A percentile compares a stretch with the other conserved stretches of the same genome.
phyloP scores from a whole-genome alignment of 1,140 invertebrate genomes.

The Drosophila serrata region DNA sequence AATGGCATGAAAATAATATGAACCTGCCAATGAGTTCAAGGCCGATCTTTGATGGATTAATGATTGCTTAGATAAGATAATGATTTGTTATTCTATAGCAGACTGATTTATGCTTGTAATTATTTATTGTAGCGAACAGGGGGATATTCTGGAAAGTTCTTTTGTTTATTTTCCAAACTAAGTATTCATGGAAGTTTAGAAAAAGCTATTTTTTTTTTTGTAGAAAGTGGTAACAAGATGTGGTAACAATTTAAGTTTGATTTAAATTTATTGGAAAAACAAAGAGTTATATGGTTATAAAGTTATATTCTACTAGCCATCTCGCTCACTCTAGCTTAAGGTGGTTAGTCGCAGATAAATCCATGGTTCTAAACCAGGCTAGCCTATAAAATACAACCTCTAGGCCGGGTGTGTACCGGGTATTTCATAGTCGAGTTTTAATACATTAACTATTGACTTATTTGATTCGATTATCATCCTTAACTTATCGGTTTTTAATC shows the following conservation, averaged over 20 bases:
- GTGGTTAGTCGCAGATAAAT: too few relatives aligned
- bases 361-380: too few relatives aligned
- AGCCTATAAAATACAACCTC: too few relatives aligned
- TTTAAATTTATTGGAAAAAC: neutral
- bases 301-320: too few relatives aligned
- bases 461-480: too few relatives aligned
- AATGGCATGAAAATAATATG: constrained; percentile 1
- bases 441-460: neutral
- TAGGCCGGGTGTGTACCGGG: too few relatives aligned
- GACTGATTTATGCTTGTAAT: constrained; percentile 18
- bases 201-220: too few relatives aligned
- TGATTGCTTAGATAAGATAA: constrained; percentile 37
- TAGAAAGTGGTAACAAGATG: too few relatives aligned
- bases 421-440: neutral
- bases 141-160: neutral
- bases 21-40: constrained; percentile 21
- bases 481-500: neutral
- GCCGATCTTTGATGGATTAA: constrained; percentile 39
- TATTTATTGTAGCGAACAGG: neutral
- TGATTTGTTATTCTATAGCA: constrained; percentile 23
- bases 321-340: neutral
- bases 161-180: neutral
- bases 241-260: neutral
- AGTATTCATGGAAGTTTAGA: neutral
- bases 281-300: neutral